Base-by-base conservation (phyloP, 53 echinoderm and acorn worm species). In the Hippasteria phrygiana region DNA sequence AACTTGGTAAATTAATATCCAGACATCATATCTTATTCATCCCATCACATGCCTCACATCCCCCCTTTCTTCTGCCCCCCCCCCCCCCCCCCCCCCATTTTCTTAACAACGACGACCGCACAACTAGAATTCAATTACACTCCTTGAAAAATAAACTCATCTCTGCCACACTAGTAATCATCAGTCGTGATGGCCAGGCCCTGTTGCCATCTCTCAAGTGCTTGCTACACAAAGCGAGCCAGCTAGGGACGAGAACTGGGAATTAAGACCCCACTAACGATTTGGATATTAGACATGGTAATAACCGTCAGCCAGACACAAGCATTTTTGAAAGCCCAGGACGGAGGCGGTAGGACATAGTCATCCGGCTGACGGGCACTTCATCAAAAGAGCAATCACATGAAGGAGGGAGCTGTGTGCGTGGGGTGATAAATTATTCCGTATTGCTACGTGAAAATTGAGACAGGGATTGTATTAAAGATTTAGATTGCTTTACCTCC, bases 391-490 rank as follows among this genome's bases (percentile, higher is more conserved):
- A 26, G 59, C 22, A 59, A 24, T 59, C n/a, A 18, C 7, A 59
- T 59, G 26, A 59, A 59, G 59, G 3, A 26, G 22, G 26, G 46
- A 26, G 59, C 59, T 8, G 22, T 20, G 59, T 24, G 26, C 59
- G 26, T 24, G 59, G 67, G 14, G 14, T 67, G 16, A 67, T 67
- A 67, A 67, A 67, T 67, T 67, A 67, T 67, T 67, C 67, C 67
- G 9, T 35, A 67, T 35, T 34, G 37, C 67, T 10, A 3, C 14
- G 16, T 8, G 11, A 67, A 12, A 31, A 67, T 14, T 14, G 10
- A 8, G 26, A 24, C 22, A 22, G 59, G 59, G 59, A 59, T n/a
- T n/a, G n/a, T n/a, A n/a, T n/a, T n/a, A n/a, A n/a, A n/a, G n/a
- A n/a, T n/a, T n/a, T n/a, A n/a, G n/a, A n/a, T n/a, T n/a, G 20